Percentiles rank a stretch among this genome's conserved stretches.
These are phyloP conservation scores for Mythimna ferrago DNA, from an alignment of 2,888 invertebrate species.

Conservation along the genomic window DNA sequence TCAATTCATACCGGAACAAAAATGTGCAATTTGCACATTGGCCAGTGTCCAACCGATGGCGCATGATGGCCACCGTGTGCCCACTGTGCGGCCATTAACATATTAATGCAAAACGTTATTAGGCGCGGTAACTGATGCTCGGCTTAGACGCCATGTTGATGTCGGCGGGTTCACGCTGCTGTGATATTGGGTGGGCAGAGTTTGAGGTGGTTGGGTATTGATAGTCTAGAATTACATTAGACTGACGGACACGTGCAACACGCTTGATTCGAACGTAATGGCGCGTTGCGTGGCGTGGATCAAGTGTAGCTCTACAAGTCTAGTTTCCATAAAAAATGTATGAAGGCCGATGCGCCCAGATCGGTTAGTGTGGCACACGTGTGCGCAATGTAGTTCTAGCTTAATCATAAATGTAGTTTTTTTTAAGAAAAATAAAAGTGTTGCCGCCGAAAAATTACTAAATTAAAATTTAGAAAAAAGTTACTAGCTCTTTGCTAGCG, in stretches of 20 bases:
- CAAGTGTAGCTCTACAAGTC: no score
- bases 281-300: no score
- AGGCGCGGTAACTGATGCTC: slow-evolving; percentile 64
- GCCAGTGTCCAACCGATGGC: slow-evolving; percentile 65
- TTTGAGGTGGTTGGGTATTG: slow-evolving; percentile 1
- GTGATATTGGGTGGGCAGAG: slow-evolving; percentile 19
- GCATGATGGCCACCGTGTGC: slow-evolving; percentile 60
- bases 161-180: slow-evolving; percentile 26
- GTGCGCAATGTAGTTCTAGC: no score
- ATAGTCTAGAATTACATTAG: background rate
- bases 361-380: no score
- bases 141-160: slow-evolving; percentile 51
- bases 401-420: background rate
- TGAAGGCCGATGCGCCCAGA: no score
- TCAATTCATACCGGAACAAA: slow-evolving; percentile 57
- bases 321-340: no score
- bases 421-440: background rate
- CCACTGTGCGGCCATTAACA: slow-evolving; percentile 73
- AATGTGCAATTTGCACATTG: slow-evolving; percentile 71
- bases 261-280: no score
- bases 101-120: slow-evolving; percentile 73
- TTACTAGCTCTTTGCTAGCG: background rate
- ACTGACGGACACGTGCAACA: no score
- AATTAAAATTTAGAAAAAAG: no score
- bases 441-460: no score